Evolutionary conservation across 2,888 invertebrate species (phyloP).

Genomic region (Barypeithes pellucidus): DNA sequence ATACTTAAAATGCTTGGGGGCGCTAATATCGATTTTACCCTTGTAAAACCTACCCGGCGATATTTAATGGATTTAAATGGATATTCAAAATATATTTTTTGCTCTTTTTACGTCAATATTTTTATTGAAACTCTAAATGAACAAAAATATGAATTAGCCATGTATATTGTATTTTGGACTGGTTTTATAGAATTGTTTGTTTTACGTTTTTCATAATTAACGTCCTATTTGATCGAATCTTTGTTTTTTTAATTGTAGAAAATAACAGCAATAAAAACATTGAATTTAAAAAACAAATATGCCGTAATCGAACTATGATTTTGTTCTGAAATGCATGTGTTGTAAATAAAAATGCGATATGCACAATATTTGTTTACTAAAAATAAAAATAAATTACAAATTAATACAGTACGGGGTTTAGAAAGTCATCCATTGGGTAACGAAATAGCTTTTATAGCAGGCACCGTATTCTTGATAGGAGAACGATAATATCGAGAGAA

Average conservation of each 20-base stretch:
- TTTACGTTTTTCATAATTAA: constrained; percentile 44
- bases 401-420: background rate
- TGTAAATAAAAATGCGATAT: constrained; percentile 32
- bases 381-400: constrained; percentile 10
- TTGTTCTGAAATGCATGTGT: constrained; percentile 25
- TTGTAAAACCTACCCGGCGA: constrained; percentile 22
- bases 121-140: constrained; percentile 31
- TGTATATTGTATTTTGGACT: constrained; percentile 38
- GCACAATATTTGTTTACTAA: constrained; percentile 21
- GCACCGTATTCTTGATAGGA: no score
- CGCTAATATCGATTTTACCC: constrained; percentile 44
- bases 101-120: constrained; percentile 20
- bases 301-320: constrained; percentile 28
- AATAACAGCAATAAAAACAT: constrained; percentile 29
- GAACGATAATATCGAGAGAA: no score
- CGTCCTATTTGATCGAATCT: constrained; percentile 32
- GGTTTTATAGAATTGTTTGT: constrained; percentile 43
- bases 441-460: no score
- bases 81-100: constrained; percentile 29
- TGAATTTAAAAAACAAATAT: constrained; percentile 40
- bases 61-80: constrained; percentile 44
- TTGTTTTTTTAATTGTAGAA: constrained; percentile 42
- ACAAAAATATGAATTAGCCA: constrained; percentile 34
- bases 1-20: constrained; percentile 47
- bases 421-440: no score